Percentiles rank a stretch among this genome's conserved stretches.
Evolutionary conservation across 2,797 vertebrate species (phyloP).

Genomic region (Danio kyathit): DNA sequence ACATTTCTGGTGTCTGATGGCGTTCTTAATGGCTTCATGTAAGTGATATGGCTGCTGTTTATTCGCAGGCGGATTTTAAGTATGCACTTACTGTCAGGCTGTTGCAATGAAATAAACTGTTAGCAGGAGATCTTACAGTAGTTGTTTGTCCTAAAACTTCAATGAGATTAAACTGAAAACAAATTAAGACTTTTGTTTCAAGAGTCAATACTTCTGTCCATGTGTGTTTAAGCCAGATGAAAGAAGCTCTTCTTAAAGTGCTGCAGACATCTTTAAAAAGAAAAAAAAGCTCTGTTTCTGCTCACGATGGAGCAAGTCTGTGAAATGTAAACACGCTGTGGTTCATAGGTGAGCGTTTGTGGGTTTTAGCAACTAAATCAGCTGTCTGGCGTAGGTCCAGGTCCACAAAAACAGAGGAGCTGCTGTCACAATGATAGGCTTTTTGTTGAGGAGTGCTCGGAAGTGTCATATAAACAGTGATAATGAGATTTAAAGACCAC

Average conservation of each 20-base stretch:
- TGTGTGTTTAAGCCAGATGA: constrained; percentile 25
- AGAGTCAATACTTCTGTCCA: neutral
- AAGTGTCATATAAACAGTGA: constrained; percentile 14
- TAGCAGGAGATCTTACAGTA: too few relatives aligned
- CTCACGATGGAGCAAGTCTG: constrained; percentile 28
- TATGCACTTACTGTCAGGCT: neutral
- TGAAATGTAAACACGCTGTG: constrained; percentile 56
- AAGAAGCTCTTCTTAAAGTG: constrained; percentile 32
- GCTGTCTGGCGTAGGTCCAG: constrained; percentile 14
- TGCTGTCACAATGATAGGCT: constrained; percentile 33
- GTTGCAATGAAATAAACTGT: neutral
- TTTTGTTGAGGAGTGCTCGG: constrained; percentile 8
- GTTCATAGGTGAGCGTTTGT: constrained; percentile 47
- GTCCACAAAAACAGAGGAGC: constrained; percentile 3
- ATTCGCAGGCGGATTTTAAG: neutral
- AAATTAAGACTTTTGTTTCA: neutral
- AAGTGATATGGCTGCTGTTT: neutral
- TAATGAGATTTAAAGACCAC: constrained; percentile 11
- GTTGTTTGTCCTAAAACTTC: neutral
- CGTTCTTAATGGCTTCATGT: neutral
- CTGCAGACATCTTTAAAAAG: constrained; percentile 23
- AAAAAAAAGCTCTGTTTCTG: constrained; percentile 45
- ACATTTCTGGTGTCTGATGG: neutral
- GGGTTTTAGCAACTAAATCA: constrained; percentile 48
- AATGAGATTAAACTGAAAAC: neutral